phyloP scores from a whole-genome alignment of 2,888 invertebrate species.

The Aphelenchoides bicaudatus region DNA sequence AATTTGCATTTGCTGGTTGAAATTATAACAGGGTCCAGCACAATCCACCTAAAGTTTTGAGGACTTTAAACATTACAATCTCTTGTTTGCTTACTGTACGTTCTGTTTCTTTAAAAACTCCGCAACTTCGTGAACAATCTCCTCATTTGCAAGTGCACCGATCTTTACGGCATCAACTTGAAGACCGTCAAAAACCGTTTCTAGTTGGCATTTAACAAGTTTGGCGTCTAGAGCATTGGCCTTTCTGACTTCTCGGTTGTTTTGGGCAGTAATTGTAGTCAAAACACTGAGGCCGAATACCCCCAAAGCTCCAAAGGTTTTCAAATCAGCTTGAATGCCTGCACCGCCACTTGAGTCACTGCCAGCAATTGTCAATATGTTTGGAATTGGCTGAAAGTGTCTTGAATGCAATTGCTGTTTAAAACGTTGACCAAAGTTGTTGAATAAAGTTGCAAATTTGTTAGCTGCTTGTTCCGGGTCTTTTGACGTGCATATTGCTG shows the following conservation, averaged over 20 bases:
- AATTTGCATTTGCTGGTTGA: background rate
- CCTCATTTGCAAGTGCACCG: constrained; percentile 1
- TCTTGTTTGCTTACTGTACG: background rate
- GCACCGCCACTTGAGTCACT: constrained; percentile 21
- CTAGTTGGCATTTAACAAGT: constrained; percentile 5
- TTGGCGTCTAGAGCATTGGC: constrained; percentile 4
- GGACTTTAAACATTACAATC: background rate
- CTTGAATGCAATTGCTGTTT: too few relatives aligned
- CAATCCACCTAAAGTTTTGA: constrained; percentile 1
- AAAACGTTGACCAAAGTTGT: too few relatives aligned
- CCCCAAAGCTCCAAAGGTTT: constrained; percentile 13
- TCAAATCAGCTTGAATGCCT: constrained; percentile 23
- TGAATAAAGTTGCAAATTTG: too few relatives aligned
- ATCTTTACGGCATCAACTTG: constrained; percentile 11
- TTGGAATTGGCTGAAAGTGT: too few relatives aligned
- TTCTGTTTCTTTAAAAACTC: background rate
- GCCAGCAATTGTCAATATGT: too few relatives aligned
- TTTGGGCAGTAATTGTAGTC: constrained; percentile 23
- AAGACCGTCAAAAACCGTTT: background rate
- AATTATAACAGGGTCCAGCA: constrained; percentile 15
- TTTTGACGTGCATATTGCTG: too few relatives aligned
- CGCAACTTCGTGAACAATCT: background rate
- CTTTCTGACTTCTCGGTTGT: constrained; percentile 9
- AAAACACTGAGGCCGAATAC: constrained; percentile 10
- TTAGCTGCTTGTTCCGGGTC: too few relatives aligned